These are phyloP conservation scores for Perognathus longimembris DNA, from an alignment of 2,113 vertebrate genomes.

Conservation along the genomic window DNA sequence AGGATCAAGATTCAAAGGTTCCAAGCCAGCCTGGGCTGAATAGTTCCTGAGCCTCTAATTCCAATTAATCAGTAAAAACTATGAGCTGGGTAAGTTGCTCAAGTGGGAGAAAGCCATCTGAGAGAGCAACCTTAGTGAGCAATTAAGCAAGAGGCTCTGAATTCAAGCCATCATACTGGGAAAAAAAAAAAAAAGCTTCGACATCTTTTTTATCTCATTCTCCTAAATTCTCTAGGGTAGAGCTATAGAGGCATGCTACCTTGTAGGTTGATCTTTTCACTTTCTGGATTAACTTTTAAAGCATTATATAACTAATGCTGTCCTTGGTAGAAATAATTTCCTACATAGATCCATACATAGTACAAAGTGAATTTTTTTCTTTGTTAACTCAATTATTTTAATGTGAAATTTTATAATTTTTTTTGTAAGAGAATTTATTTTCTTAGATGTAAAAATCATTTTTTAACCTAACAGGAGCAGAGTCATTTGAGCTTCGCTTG, in stretches of 20 bases:
- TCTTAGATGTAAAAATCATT: slow-evolving; percentile 59
- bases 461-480: slow-evolving; percentile 61
- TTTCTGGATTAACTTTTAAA: slow-evolving; percentile 9
- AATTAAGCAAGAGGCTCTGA: too few species aligned
- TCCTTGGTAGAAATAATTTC: background rate
- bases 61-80: too few species aligned
- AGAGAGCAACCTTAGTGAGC: too few species aligned
- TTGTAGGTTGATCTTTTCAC: background rate
- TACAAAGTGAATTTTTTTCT: slow-evolving; percentile 21
- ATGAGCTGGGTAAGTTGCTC: too few species aligned
- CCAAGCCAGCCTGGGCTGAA: too few species aligned
- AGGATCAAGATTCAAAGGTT: too few species aligned
- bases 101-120: too few species aligned
- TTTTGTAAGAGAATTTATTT: slow-evolving; percentile 59
- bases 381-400: slow-evolving; percentile 53
- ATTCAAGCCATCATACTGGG: too few species aligned
- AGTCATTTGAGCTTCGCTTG: slow-evolving; percentile 52
- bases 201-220: too few species aligned
- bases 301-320: background rate
- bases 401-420: slow-evolving; percentile 53
- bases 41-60: too few species aligned
- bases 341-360: background rate
- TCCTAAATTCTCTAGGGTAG: background rate
- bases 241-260: background rate
- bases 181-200: too few species aligned